Percentiles rank a stretch among this genome's conserved stretches.
Conservation (phyloP, 2,113 vertebrate genomes). For the Melospiza georgiana region DNA sequence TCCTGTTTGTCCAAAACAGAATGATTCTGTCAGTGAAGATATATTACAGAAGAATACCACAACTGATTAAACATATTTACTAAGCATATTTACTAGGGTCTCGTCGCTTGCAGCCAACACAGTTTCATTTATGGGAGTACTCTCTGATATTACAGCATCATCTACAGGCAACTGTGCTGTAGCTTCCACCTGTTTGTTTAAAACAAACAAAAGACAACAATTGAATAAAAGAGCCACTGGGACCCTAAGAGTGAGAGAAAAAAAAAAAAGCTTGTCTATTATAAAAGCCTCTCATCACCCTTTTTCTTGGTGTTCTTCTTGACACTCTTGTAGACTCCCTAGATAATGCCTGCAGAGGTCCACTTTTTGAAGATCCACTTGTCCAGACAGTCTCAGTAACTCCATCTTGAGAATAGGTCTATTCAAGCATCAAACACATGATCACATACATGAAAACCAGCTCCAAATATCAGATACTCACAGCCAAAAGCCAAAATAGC, state of each 20-base stretch:
- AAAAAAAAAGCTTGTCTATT: constrained; percentile 59
- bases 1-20: neutral
- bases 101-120: constrained; percentile 82
- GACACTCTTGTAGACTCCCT: constrained; percentile 79
- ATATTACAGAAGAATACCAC: constrained; percentile 63
- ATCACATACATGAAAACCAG: constrained; percentile 67
- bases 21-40: neutral
- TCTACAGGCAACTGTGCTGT: constrained; percentile 79
- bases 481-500: constrained; percentile 42
- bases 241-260: constrained; percentile 51
- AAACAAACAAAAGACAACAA: constrained; percentile 76
- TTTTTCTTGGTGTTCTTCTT: constrained; percentile 83
- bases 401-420: constrained; percentile 79
- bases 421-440: constrained; percentile 78
- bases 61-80: constrained; percentile 70
- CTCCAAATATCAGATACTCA: constrained; percentile 45
- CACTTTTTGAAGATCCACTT: constrained; percentile 81
- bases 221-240: constrained; percentile 70
- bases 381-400: constrained; percentile 78
- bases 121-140: constrained; percentile 82
- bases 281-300: constrained; percentile 81
- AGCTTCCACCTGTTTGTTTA: constrained; percentile 83
- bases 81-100: constrained; percentile 81
- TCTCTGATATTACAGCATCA: constrained; percentile 81
- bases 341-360: constrained; percentile 82